Evolutionary conservation across 2,113 vertebrate genomes (phyloP).

Genomic region (Anguilla rostrata): DNA sequence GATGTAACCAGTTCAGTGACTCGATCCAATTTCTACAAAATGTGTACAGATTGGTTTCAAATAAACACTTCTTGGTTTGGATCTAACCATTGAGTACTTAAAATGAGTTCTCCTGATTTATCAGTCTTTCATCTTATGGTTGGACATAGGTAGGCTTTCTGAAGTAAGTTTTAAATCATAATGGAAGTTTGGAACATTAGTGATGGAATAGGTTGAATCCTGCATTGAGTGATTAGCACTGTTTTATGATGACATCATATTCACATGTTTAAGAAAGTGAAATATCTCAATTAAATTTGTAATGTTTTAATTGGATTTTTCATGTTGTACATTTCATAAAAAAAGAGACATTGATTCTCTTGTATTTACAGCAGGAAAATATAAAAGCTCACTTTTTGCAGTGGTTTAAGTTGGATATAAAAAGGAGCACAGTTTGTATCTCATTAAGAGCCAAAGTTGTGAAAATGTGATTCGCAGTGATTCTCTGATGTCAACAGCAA

Average conservation of each 20-base stretch:
- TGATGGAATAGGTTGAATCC: too few relatives aligned
- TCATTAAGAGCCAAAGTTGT: neutral
- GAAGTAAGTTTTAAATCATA: neutral
- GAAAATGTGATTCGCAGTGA: neutral
- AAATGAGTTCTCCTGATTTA: neutral
- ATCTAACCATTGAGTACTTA: neutral
- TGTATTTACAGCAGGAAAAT: neutral
- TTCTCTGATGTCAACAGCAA: neutral
- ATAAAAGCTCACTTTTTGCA: neutral
- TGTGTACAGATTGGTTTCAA: neutral
- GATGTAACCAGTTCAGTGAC: neutral
- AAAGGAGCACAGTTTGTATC: neutral
- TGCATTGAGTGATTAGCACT: neutral
- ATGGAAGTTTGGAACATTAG: neutral
- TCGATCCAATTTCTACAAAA: neutral
- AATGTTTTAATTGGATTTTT: conserved; percentile 9
- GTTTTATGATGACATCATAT: neutral
- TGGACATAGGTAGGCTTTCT: neutral
- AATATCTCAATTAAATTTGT: neutral
- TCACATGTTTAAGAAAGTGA: neutral
- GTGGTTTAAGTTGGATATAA: neutral
- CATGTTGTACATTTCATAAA: neutral
- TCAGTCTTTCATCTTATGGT: neutral
- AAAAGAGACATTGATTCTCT: neutral
- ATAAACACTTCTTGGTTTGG: neutral